phyloP scores from a whole-genome alignment of 2,888 invertebrate genomes.

The Tetranychus truncatus region DNA sequence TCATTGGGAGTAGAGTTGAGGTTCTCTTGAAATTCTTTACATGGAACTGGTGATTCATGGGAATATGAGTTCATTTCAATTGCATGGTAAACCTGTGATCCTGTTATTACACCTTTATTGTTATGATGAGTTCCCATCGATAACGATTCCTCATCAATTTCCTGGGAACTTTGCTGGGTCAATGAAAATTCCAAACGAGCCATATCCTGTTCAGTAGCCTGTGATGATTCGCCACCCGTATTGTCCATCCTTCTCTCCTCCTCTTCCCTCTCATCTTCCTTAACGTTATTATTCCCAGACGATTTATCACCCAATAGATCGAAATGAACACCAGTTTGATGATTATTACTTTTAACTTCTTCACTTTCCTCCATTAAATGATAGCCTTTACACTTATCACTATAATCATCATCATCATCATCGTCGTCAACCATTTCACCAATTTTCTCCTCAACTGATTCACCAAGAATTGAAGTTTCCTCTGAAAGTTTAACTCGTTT shows the following conservation, averaged over 20 bases:
- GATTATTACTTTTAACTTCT: not conserved
- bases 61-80: too few species aligned
- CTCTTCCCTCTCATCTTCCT: not conserved
- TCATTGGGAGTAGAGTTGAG: not conserved
- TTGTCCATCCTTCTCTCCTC: constrained; percentile 1
- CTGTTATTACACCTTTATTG: not conserved
- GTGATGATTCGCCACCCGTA: constrained; percentile 20
- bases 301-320: not conserved
- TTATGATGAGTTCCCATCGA: constrained; percentile 11
- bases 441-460: not conserved
- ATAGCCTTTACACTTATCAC: too few species aligned
- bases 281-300: constrained; percentile 3
- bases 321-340: not conserved
- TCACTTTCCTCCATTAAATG: not conserved
- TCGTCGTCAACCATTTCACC: not conserved
- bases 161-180: constrained; percentile 22
- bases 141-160: constrained; percentile 23
- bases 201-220: constrained; percentile 22
- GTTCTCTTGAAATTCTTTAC: not conserved
- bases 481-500: not conserved
- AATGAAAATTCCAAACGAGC: constrained; percentile 20
- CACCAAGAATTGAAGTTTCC: not conserved
- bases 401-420: not conserved
- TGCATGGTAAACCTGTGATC: too few species aligned
- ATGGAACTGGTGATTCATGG: too few species aligned